These are phyloP conservation scores for Rhinoptilus africanus DNA, from an alignment of 2,113 vertebrate genomes.

Conservation along the genomic window DNA sequence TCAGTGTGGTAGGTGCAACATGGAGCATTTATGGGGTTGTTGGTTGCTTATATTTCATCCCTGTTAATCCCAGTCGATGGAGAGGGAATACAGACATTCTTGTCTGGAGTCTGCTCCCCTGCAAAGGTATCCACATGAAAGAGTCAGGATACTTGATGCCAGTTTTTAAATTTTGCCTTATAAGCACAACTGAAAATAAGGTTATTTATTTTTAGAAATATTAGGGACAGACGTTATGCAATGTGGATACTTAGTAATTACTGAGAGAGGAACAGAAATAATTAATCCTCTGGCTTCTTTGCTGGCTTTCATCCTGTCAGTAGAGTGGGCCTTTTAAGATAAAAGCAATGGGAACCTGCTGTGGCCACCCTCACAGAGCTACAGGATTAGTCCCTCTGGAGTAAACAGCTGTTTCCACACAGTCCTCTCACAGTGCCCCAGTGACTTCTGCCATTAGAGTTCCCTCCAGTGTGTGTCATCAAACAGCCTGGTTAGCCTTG, in stretches of 20 bases:
- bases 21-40: accelerated
- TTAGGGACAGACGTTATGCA: not conserved
- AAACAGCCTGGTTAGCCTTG: not conserved
- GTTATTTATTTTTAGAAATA: not conserved
- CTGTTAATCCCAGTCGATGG: not conserved
- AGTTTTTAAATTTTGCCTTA: not conserved
- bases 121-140: not conserved
- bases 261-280: not conserved
- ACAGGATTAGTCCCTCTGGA: not conserved
- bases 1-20: not conserved
- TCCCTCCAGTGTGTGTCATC: not conserved
- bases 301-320: not conserved
- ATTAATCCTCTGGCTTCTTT: not conserved
- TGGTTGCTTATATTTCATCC: not conserved
- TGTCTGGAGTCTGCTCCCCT: not conserved
- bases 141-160: not conserved
- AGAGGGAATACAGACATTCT: not conserved
- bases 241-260: not conserved
- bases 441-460: not conserved
- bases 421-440: not conserved
- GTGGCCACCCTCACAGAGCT: not conserved
- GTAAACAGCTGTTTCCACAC: not conserved
- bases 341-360: not conserved
- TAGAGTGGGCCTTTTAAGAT: not conserved
- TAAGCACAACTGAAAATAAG: not conserved